phyloP scores from a whole-genome alignment of 2,888 invertebrate species.

The Hydraecia micacea region DNA sequence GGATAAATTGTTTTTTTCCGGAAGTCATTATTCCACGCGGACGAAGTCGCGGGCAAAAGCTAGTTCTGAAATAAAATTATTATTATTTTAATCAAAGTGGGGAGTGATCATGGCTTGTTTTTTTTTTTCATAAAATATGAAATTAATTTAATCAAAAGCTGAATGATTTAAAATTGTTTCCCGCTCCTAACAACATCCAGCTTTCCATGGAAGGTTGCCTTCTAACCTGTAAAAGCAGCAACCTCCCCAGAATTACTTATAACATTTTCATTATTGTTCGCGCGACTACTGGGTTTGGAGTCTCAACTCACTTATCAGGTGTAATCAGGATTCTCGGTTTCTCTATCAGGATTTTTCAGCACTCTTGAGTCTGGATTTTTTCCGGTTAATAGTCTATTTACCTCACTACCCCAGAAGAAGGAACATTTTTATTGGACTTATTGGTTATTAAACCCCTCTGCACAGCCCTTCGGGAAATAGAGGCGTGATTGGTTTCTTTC shows the following conservation, averaged over 20 bases:
- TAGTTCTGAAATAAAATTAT: too few relatives aligned
- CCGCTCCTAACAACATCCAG: background rate
- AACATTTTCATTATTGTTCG: background rate
- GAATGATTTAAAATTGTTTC: background rate
- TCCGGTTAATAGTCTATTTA: background rate
- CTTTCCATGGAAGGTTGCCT: background rate
- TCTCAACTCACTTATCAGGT: background rate
- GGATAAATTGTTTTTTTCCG: too few relatives aligned
- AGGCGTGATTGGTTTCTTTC: too few relatives aligned
- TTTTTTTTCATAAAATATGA: background rate
- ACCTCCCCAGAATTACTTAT: background rate
- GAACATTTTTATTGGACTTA: background rate
- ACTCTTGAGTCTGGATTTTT: background rate
- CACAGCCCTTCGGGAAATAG: background rate
- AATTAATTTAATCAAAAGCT: background rate
- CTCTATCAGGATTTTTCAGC: too few relatives aligned
- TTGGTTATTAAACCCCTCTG: background rate
- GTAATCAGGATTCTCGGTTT: background rate
- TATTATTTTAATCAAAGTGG: background rate
- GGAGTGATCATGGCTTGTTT: background rate
- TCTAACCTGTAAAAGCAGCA: too few relatives aligned
- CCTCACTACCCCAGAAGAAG: background rate
- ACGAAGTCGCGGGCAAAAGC: too few relatives aligned
- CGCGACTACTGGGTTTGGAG: background rate
- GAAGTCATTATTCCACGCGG: too few relatives aligned